Evolutionary conservation across 1,140 invertebrate genomes (phyloP).

Genomic region (Mya arenaria): DNA sequence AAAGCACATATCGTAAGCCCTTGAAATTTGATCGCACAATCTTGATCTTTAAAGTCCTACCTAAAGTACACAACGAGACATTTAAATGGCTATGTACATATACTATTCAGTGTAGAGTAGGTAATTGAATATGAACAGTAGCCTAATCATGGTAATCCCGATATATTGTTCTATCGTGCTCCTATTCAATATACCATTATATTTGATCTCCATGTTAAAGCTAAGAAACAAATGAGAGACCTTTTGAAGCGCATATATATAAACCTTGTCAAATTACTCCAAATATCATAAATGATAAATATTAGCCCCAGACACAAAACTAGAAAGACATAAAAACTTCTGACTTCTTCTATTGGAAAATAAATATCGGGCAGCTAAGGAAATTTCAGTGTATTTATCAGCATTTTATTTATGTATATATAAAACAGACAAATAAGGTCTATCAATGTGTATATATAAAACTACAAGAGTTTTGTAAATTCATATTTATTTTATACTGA

Average conservation of each 20-base stretch:
- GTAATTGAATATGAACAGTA: slow-evolving; percentile 46
- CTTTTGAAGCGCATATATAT: slow-evolving; percentile 27
- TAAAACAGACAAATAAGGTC: too few species aligned
- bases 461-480: too few species aligned
- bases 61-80: background rate
- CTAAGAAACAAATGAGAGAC: slow-evolving; percentile 36
- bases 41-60: too few species aligned
- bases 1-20: too few species aligned
- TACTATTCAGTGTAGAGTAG: background rate
- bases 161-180: slow-evolving; percentile 47
- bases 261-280: slow-evolving; percentile 47
- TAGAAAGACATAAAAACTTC: slow-evolving; percentile 45
- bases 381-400: slow-evolving; percentile 52
- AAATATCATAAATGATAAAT: slow-evolving; percentile 33
- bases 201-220: slow-evolving; percentile 45
- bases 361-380: slow-evolving; percentile 40
- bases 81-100: slow-evolving; percentile 16
- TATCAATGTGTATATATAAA: too few species aligned
- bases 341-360: slow-evolving; percentile 47
- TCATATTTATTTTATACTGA: too few species aligned
- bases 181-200: slow-evolving; percentile 47
- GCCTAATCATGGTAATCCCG: slow-evolving; percentile 38
- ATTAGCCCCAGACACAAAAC: slow-evolving; percentile 31
- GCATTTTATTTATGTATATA: slow-evolving; percentile 54
- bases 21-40: too few species aligned